Evolutionary conservation across 1,140 invertebrate genomes (phyloP).

Genomic region (Himalopsyche phryganea): DNA sequence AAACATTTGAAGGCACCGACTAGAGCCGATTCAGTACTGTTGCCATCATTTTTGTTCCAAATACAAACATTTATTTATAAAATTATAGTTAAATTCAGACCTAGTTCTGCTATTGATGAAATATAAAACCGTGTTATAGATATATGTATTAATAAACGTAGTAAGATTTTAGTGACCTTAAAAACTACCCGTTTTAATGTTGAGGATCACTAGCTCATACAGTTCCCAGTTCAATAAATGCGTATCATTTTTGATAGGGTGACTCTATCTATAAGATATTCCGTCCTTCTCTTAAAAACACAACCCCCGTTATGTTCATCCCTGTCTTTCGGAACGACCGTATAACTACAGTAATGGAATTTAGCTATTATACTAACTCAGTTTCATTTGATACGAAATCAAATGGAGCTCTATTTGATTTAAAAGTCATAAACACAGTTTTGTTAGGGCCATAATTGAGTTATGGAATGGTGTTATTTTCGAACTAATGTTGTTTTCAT

Average conservation of each 20-base stretch:
- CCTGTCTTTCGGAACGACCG: conserved; percentile 12
- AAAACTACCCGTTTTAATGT: too few relatives aligned
- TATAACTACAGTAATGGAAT: conserved; percentile 32
- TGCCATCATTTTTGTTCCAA: too few relatives aligned
- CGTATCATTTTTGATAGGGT: conserved; percentile 14
- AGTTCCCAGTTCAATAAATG: conserved; percentile 11
- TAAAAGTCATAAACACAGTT: conserved; percentile 30
- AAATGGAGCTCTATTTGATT: conserved; percentile 31
- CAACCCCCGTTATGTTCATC: conserved; percentile 2
- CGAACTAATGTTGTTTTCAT: conserved; percentile 21
- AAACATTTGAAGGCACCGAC: too few relatives aligned
- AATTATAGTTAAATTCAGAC: too few relatives aligned
- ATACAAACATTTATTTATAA: too few relatives aligned
- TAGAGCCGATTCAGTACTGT: too few relatives aligned
- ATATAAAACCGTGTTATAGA: too few relatives aligned
- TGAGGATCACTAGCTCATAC: too few relatives aligned
- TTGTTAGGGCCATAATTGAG: conserved; percentile 20
- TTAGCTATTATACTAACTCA: conserved; percentile 25
- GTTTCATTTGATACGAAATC: conserved; percentile 27
- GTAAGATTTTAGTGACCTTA: too few relatives aligned
- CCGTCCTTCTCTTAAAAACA: background rate
- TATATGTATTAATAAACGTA: too few relatives aligned
- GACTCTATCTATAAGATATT: background rate
- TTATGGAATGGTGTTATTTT: conserved; percentile 13
- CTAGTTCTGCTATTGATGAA: too few relatives aligned